phyloP scores from a whole-genome alignment of 2,113 vertebrate species.

The Maccullochella peelii region DNA sequence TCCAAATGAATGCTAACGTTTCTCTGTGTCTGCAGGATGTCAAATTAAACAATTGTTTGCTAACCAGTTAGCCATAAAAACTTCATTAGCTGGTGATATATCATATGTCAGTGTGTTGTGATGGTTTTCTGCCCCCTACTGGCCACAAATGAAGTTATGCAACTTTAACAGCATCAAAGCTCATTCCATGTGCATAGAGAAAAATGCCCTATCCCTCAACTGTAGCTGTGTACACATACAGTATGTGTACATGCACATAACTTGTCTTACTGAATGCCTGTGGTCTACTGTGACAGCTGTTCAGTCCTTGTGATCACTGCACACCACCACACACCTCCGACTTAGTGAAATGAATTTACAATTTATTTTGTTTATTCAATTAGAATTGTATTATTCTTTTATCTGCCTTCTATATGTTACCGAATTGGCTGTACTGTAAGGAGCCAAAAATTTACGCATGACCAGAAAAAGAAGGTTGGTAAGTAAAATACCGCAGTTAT shows the following conservation, averaged over 20 bases:
- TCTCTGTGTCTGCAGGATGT: not conserved
- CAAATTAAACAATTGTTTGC: too few species aligned
- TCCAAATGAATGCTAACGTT: not conserved
- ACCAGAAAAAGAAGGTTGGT: constrained; percentile 23
- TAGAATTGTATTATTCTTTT: constrained; percentile 1
- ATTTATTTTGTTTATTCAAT: constrained; percentile 30
- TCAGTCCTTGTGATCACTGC: constrained; percentile 40
- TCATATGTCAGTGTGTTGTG: not conserved
- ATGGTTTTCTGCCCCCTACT: not conserved
- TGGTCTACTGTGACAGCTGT: constrained; percentile 27
- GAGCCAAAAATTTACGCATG: not conserved
- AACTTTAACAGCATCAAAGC: not conserved
- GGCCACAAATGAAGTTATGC: not conserved
- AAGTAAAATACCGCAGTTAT: constrained; percentile 53
- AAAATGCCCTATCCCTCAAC: not conserved
- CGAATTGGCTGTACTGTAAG: not conserved
- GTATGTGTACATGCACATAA: not conserved
- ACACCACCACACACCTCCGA: not conserved
- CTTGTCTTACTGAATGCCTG: constrained; percentile 15
- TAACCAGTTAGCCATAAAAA: too few species aligned
- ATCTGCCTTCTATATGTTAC: not conserved
- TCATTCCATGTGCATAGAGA: not conserved
- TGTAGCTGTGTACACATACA: not conserved
- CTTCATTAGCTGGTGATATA: not conserved
- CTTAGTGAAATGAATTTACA: constrained; percentile 9